These are phyloP conservation scores for Ibidorhyncha struthersii DNA, from an alignment of 2,113 vertebrate species.

Conservation along the genomic window DNA sequence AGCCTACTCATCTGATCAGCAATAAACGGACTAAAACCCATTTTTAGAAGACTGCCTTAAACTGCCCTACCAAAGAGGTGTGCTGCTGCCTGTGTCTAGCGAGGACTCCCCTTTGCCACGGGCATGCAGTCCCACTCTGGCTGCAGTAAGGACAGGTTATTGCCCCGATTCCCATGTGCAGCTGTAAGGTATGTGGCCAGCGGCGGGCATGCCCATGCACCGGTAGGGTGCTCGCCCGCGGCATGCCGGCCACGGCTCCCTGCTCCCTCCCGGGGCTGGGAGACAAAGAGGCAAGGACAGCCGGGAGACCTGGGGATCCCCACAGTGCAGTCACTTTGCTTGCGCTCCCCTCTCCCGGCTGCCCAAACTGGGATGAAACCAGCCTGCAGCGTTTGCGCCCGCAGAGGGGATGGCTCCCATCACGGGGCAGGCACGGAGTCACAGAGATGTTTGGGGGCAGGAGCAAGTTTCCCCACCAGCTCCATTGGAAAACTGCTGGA, in stretches of 20 bases:
- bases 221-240: fast-evolving
- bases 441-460: neutral
- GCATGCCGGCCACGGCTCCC: neutral
- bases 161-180: fast-evolving
- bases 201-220: fast-evolving
- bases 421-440: neutral
- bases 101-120: neutral
- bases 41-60: neutral
- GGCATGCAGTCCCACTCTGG: fast-evolving
- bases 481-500: neutral
- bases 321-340: fast-evolving
- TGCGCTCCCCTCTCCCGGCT: neutral
- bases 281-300: neutral
- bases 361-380: neutral
- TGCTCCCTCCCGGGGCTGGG: neutral
- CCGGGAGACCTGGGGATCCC: neutral
- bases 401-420: neutral
- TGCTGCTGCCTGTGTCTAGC: neutral
- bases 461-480: neutral
- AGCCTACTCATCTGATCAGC: neutral
- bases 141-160: fast-evolving
- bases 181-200: neutral
- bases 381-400: fast-evolving
- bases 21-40: neutral
- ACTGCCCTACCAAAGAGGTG: neutral